Percentiles rank a stretch among this genome's conserved stretches.
Evolutionary conservation across 1,140 invertebrate genomes (phyloP).

Genomic region (Asbolus verrucosus): DNA sequence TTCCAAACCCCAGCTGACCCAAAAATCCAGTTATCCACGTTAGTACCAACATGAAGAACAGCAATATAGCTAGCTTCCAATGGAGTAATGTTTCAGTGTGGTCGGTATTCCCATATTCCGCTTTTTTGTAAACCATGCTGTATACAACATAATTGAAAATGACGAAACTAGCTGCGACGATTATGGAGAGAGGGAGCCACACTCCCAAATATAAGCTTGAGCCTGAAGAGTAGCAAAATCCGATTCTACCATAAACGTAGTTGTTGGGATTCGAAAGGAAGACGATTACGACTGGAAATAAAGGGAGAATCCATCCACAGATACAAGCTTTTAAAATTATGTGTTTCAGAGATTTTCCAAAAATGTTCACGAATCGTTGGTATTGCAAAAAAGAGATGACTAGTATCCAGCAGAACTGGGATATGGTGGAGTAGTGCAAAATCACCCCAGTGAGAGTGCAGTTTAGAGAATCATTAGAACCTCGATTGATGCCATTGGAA

Average conservation of each 20-base stretch:
- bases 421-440: constrained; percentile 73
- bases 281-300: constrained; percentile 58
- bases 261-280: constrained; percentile 66
- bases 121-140: constrained; percentile 66
- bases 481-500: constrained; percentile 63
- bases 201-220: constrained; percentile 68
- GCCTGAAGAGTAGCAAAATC: constrained; percentile 72
- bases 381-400: constrained; percentile 74
- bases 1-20: constrained; percentile 66
- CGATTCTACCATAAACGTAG: constrained; percentile 63
- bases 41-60: constrained; percentile 74
- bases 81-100: constrained; percentile 69
- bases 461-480: constrained; percentile 65
- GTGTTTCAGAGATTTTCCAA: constrained; percentile 65
- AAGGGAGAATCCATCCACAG: constrained; percentile 61
- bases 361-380: constrained; percentile 71
- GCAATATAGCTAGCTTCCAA: constrained; percentile 69
- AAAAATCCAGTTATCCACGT: constrained; percentile 75
- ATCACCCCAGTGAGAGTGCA: constrained; percentile 61
- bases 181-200: constrained; percentile 69
- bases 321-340: constrained; percentile 61
- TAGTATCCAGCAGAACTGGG: constrained; percentile 76
- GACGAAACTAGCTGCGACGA: constrained; percentile 68
- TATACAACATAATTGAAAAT: constrained; percentile 71
- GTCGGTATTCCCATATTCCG: constrained; percentile 64